A percentile compares a stretch with the other conserved stretches of the same genome.
phyloP scores from a whole-genome alignment of 37 sponge, comb jelly and placozoan genomes.

The Diacarnus erythraeanus region DNA sequence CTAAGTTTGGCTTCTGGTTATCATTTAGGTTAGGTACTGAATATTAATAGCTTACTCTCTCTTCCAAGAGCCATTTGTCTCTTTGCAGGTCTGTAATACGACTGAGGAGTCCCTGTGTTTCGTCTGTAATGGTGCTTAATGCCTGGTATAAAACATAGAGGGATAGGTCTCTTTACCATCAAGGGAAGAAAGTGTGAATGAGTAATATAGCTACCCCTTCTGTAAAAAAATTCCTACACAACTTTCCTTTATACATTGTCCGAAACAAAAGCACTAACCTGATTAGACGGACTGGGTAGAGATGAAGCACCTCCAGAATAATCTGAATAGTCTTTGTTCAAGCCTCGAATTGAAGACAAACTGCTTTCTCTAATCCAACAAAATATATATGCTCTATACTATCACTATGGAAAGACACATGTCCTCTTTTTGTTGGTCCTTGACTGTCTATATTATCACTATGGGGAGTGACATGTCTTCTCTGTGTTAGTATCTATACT shows the following conservation, averaged over 20 bases:
- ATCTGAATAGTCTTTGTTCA: slow-evolving; percentile 9
- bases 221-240: neutral
- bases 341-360: slow-evolving; percentile 51
- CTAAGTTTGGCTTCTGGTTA: too few species aligned
- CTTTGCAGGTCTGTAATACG: slow-evolving; percentile 57
- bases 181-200: neutral
- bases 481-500: too few species aligned
- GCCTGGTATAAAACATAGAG: too few species aligned
- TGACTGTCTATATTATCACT: too few species aligned
- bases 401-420: neutral
- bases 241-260: neutral
- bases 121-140: slow-evolving; percentile 16
- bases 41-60: slow-evolving; percentile 35
- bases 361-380: slow-evolving; percentile 54
- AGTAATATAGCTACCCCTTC: neutral
- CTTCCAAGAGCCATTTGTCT: slow-evolving; percentile 73
- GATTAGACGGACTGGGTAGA: neutral
- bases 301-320: neutral
- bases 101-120: slow-evolving; percentile 47
- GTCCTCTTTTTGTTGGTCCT: neutral
- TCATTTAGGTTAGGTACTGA: too few species aligned
- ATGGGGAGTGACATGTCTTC: too few species aligned
- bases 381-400: neutral
- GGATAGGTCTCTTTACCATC: too few species aligned
- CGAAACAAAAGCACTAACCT: neutral